phyloP scores from a whole-genome alignment of 2,113 vertebrate genomes.

The Chitala chitala region DNA sequence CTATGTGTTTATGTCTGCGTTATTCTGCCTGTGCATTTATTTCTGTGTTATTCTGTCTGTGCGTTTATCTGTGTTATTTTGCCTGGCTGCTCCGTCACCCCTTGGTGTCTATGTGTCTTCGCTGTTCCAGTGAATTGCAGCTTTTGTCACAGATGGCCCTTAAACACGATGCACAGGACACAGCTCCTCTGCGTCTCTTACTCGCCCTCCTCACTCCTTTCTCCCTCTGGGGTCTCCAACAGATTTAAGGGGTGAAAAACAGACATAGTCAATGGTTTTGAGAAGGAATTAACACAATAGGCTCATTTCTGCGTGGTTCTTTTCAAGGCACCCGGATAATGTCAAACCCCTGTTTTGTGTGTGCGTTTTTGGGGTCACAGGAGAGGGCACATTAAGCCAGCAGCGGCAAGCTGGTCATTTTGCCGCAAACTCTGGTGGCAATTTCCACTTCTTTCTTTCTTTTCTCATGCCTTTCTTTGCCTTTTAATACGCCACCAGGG shows the following conservation, averaged over 20 bases:
- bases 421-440: constrained; percentile 66
- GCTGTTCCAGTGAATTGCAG: constrained; percentile 76
- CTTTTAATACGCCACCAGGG: constrained; percentile 40
- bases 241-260: constrained; percentile 49
- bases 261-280: constrained; percentile 75
- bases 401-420: constrained; percentile 76
- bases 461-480: constrained; percentile 47
- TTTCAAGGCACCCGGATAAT: constrained; percentile 79
- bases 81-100: neutral
- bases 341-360: constrained; percentile 79
- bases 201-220: constrained; percentile 42
- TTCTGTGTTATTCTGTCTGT: neutral
- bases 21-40: neutral
- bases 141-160: constrained; percentile 90
- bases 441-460: constrained; percentile 58
- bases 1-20: neutral
- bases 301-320: constrained; percentile 81
- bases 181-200: constrained; percentile 58
- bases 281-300: constrained; percentile 84
- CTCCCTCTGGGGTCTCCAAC: constrained; percentile 40
- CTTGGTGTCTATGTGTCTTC: constrained; percentile 53
- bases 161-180: constrained; percentile 64
- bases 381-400: constrained; percentile 79
- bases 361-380: constrained; percentile 81
- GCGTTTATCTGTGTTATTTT: neutral